These are phyloP conservation scores for Sorex araneus DNA, from an alignment of 2,113 vertebrate genomes.

Conservation along the genomic window DNA sequence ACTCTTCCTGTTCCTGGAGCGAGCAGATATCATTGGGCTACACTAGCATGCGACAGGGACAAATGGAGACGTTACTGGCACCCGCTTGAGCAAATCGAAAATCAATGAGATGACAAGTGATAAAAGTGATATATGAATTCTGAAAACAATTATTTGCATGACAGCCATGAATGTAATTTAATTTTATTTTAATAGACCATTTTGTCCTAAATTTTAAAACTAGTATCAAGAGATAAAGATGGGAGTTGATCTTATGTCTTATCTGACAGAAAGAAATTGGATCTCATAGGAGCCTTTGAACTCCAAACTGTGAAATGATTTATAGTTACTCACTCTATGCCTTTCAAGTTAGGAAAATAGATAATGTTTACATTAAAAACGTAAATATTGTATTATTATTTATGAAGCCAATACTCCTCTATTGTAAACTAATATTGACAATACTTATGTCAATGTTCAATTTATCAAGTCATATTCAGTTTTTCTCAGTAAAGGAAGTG, in stretches of 20 bases:
- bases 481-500: neutral
- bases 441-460: neutral
- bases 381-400: neutral
- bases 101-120: too few relatives aligned
- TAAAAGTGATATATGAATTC: accelerated
- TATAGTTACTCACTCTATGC: neutral
- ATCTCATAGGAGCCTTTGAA: neutral
- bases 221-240: neutral
- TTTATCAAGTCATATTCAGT: neutral
- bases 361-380: neutral
- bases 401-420: neutral
- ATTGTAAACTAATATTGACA: neutral
- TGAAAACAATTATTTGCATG: neutral
- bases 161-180: neutral
- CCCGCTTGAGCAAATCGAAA: too few relatives aligned
- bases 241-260: neutral
- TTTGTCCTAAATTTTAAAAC: neutral
- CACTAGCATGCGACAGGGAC: too few relatives aligned
- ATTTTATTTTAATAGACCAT: neutral
- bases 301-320: neutral
- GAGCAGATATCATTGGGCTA: too few relatives aligned
- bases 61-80: too few relatives aligned
- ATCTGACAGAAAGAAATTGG: neutral
- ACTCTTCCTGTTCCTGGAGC: too few relatives aligned
- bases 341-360: slow-evolving; percentile 49